Percentiles rank a stretch among this genome's conserved stretches.
phyloP scores from a whole-genome alignment of 2,797 vertebrate species.

The Lacerta viridis region DNA sequence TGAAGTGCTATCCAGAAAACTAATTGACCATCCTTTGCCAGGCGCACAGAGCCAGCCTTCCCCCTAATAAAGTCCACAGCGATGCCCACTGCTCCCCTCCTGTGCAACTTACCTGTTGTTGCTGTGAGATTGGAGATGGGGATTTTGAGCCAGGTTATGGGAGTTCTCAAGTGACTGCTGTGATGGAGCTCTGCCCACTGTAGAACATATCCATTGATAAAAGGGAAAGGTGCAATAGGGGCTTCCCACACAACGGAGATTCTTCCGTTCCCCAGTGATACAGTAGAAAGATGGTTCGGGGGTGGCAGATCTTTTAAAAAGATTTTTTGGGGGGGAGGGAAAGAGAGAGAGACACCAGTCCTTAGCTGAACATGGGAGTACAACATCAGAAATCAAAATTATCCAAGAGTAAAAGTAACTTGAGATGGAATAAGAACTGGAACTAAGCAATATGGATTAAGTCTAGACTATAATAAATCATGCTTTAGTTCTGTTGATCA shows the following conservation, averaged over 20 bases:
- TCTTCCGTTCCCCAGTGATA: conserved; percentile 47
- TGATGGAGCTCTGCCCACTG: conserved; percentile 82
- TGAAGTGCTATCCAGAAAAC: neutral
- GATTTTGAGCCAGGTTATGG: conserved; percentile 83
- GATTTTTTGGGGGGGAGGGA: neutral
- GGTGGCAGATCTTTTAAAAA: conserved; percentile 63
- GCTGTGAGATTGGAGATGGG: conserved; percentile 31
- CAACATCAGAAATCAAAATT: neutral
- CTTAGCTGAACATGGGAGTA: neutral
- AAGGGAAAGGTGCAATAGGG: accelerated
- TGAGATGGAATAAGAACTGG: neutral
- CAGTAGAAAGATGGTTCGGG: conserved; percentile 64
- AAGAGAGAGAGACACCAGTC: neutral
- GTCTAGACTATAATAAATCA: too few relatives aligned
- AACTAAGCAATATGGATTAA: neutral
- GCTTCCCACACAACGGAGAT: conserved; percentile 86
- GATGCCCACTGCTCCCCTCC: accelerated
- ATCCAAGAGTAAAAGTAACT: neutral
- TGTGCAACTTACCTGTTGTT: conserved; percentile 82
- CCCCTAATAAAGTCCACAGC: neutral
- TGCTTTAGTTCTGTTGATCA: too few relatives aligned
- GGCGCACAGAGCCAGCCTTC: neutral
- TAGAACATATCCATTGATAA: conserved; percentile 80
- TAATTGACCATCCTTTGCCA: neutral
- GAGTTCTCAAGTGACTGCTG: accelerated